These are phyloP conservation scores for Hololepta plana DNA, from an alignment of 2,888 invertebrate genomes.

Conservation along the genomic window DNA sequence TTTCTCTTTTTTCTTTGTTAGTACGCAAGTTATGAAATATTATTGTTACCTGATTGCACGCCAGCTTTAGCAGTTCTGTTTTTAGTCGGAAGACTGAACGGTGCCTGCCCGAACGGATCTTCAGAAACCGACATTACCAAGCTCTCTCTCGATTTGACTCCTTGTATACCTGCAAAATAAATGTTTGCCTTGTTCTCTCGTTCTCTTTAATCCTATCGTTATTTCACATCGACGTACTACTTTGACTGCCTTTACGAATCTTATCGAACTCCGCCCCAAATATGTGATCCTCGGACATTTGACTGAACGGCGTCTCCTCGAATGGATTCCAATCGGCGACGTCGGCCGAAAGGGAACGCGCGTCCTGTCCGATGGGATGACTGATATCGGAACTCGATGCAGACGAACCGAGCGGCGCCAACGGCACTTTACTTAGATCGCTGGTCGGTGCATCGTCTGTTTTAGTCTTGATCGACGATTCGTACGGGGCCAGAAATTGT, in stretches of 20 bases:
- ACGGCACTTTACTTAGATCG: constrained; percentile 11
- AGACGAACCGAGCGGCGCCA: constrained; percentile 22
- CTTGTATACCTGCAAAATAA: constrained; percentile 35
- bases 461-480: constrained; percentile 42
- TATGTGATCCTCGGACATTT: constrained; percentile 61
- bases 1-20: too few species aligned
- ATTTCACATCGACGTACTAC: constrained; percentile 35
- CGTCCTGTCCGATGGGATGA: constrained; percentile 17
- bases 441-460: constrained; percentile 13
- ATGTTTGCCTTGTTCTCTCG: neutral
- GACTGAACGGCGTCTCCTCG: constrained; percentile 52
- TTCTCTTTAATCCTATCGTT: neutral
- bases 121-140: constrained; percentile 48
- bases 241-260: constrained; percentile 58
- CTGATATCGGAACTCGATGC: constrained; percentile 25
- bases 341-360: constrained; percentile 32
- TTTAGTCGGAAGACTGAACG: constrained; percentile 49
- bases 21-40: too few species aligned
- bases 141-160: constrained; percentile 50
- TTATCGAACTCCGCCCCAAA: constrained; percentile 74
- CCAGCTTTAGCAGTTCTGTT: neutral
- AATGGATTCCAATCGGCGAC: constrained; percentile 71
- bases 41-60: too few species aligned
- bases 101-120: constrained; percentile 69
- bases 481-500: constrained; percentile 55